Conservation (phyloP, 2,113 vertebrate species). For the Xenopus borealis region DNA sequence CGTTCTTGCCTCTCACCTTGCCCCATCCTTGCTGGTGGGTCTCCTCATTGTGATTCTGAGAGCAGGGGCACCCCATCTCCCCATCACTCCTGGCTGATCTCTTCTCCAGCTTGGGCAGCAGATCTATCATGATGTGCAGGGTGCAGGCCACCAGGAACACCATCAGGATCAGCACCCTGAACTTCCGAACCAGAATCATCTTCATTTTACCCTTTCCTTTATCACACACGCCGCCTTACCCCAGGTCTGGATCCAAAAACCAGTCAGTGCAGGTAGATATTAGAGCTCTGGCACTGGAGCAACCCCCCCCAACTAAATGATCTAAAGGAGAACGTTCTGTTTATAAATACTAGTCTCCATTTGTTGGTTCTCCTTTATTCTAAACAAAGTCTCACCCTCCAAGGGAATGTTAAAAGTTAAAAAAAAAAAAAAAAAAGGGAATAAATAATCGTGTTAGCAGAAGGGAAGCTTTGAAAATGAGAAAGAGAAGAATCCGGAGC, state of each 20-base stretch:
- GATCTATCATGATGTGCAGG: constrained; percentile 90
- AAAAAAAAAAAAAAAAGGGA: constrained; percentile 12
- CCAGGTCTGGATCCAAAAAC: too few relatives aligned
- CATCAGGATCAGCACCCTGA: constrained; percentile 85
- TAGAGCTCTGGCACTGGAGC: too few relatives aligned
- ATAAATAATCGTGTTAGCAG: constrained; percentile 19
- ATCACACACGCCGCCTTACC: too few relatives aligned
- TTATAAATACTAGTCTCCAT: too few relatives aligned
- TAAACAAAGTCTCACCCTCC: too few relatives aligned
- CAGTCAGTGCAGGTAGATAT: too few relatives aligned
- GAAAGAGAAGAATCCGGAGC: constrained; percentile 21
- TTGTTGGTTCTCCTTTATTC: too few relatives aligned
- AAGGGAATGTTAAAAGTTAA: neutral
- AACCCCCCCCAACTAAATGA: too few relatives aligned
- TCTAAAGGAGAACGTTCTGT: too few relatives aligned
- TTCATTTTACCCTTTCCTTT: constrained; percentile 62
- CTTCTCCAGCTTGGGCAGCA: constrained; percentile 85
- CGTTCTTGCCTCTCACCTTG: constrained; percentile 61
- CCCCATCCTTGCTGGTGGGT: constrained; percentile 44
- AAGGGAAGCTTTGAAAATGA: neutral
- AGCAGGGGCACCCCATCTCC: constrained; percentile 72
- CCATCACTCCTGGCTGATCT: constrained; percentile 60
- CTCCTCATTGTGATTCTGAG: constrained; percentile 57
- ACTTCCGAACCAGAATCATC: constrained; percentile 89
- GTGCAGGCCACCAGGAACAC: constrained; percentile 89